A percentile compares a stretch with the other conserved stretches of the same genome.
Evolutionary conservation across 2,113 vertebrate genomes (phyloP).

Genomic region (Dipodomys spectabilis): DNA sequence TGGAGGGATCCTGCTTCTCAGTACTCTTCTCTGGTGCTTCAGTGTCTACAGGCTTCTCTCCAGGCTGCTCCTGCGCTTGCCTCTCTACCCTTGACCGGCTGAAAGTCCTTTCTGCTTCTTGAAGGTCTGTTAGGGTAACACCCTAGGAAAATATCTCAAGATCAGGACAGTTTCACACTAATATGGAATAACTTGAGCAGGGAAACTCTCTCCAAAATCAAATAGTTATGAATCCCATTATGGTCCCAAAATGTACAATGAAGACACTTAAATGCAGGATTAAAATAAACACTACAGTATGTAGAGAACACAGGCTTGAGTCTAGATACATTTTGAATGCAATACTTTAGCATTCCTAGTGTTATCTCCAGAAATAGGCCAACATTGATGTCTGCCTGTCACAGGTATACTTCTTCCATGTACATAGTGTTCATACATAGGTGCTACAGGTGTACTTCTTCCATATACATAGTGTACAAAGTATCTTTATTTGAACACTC

Average conservation of each 20-base stretch:
- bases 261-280: not conserved
- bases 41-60: constrained; percentile 3
- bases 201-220: not conserved
- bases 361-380: constrained; percentile 27
- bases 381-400: not conserved
- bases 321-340: not conserved
- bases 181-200: not conserved
- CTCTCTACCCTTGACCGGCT: constrained; percentile 86
- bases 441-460: not conserved
- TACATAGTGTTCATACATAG: not conserved
- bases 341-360: not conserved
- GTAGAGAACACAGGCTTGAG: not conserved
- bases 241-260: not conserved
- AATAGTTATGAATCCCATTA: not conserved
- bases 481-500: not conserved
- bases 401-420: not conserved
- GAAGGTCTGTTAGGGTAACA: constrained; percentile 94
- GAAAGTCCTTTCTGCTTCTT: constrained; percentile 92
- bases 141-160: constrained; percentile 85
- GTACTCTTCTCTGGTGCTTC: constrained; percentile 20
- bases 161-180: not conserved
- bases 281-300: constrained; percentile 15
- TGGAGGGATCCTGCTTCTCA: constrained; percentile 74
- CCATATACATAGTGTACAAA: not conserved
- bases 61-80: constrained; percentile 84